Evolutionary conservation across 2,888 invertebrate species (phyloP).

Genomic region (Lissonota sp.): DNA sequence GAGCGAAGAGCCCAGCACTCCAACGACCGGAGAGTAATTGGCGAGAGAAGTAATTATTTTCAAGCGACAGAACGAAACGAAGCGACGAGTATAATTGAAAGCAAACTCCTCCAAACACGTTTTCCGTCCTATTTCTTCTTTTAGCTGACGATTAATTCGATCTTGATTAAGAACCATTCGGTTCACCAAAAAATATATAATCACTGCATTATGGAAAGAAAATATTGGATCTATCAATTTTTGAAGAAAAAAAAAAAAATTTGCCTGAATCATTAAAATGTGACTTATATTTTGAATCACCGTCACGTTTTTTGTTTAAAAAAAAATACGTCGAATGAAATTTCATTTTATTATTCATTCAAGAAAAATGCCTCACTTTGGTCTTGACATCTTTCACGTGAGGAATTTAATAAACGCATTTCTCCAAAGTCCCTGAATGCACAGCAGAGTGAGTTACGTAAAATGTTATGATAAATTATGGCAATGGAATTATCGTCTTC

Average conservation of each 20-base stretch:
- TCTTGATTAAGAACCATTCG: not conserved
- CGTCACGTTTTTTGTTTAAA: not conserved
- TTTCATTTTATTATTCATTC: not conserved
- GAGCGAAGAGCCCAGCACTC: conserved; percentile 33
- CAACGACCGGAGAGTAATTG: conserved; percentile 45
- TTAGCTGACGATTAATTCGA: conserved; percentile 2
- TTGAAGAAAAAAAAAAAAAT: not conserved
- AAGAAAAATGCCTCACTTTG: no score
- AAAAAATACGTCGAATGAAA: not conserved
- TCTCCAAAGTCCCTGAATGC: conserved; percentile 8
- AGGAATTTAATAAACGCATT: conserved; percentile 43
- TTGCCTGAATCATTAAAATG: not conserved
- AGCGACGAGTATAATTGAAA: conserved; percentile 53
- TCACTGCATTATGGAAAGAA: not conserved
- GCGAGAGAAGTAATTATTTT: conserved; percentile 59
- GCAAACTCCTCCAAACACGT: conserved; percentile 34
- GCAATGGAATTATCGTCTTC: conserved; percentile 1
- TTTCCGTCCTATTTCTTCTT: conserved; percentile 12
- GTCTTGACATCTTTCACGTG: conserved; percentile 12
- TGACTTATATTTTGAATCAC: not conserved
- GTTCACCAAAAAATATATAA: not conserved
- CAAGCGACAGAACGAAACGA: conserved; percentile 50
- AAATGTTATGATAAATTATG: conserved; percentile 30
- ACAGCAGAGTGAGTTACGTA: conserved; percentile 15
- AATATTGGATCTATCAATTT: not conserved